These are phyloP conservation scores for Thamnophis sirtalis DNA, from an alignment of 2,113 vertebrate species.

Conservation along the genomic window DNA sequence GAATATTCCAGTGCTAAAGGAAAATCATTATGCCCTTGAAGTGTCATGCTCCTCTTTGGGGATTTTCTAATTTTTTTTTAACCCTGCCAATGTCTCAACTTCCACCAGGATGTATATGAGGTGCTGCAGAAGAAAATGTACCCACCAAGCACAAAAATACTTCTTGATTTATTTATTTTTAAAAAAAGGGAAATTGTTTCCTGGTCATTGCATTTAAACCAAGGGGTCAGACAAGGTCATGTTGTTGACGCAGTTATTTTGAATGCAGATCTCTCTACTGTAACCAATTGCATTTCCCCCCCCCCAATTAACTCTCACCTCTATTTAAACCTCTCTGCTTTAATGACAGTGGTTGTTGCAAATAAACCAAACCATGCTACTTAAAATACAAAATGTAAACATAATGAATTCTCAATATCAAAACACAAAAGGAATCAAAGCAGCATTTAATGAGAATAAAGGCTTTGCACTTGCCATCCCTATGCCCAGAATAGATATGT, in stretches of 20 bases:
- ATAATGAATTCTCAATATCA: not conserved
- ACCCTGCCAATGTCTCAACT: not conserved
- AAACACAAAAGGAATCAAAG: not conserved
- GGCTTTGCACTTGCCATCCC: not conserved
- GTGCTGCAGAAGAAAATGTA: not conserved
- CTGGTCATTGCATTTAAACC: not conserved
- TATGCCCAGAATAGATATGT: not conserved
- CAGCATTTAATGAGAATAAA: not conserved
- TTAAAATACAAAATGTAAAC: not conserved
- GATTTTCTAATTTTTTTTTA: not conserved
- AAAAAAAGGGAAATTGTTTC: not conserved
- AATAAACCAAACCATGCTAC: not conserved
- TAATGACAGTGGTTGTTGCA: not conserved
- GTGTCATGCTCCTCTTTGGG: not conserved
- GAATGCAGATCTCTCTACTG: not conserved
- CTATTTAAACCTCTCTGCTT: not conserved
- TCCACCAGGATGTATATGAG: not conserved
- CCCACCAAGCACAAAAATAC: not conserved
- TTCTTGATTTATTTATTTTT: not conserved
- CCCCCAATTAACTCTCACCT: not conserved
- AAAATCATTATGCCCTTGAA: not conserved
- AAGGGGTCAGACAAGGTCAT: not conserved
- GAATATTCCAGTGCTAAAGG: not conserved
- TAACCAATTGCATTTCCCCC: not conserved
- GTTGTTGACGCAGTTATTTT: not conserved